These are phyloP conservation scores for Cryptoblepharus egeriae DNA, from an alignment of 2,797 vertebrate genomes.

Conservation along the genomic window DNA sequence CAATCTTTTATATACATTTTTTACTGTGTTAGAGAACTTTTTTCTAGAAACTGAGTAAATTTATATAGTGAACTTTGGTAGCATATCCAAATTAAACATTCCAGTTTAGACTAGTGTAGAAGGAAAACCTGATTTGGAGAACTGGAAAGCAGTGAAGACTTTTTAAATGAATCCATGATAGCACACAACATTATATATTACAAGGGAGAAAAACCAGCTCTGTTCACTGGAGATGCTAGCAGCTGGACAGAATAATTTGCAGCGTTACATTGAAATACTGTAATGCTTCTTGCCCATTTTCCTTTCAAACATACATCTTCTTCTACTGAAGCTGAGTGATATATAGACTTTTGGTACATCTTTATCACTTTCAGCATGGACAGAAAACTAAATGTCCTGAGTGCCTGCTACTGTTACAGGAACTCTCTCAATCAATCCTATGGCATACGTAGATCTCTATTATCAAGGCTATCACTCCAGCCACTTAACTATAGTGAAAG, in stretches of 20 bases:
- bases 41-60: not conserved
- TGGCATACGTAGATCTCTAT: not conserved
- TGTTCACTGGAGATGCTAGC: constrained; percentile 19
- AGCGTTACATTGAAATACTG: constrained; percentile 13
- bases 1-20: no score
- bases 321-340: not conserved
- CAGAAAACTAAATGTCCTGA: constrained; percentile 25
- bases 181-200: not conserved
- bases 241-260: constrained; percentile 2
- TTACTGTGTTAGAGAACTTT: not conserved
- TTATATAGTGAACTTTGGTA: not conserved
- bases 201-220: constrained; percentile 24
- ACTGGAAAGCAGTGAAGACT: not conserved
- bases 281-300: constrained; percentile 13
- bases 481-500: constrained; percentile 13
- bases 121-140: not conserved
- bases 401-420: not conserved
- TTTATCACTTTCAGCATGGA: not conserved
- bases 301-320: not conserved
- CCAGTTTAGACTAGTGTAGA: not conserved
- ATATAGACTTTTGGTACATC: fast-evolving
- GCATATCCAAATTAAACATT: constrained; percentile 18
- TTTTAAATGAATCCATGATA: constrained; percentile 33
- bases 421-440: constrained; percentile 1
- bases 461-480: not conserved